Evolutionary conservation across 2,888 invertebrate genomes (phyloP), one percentile per base, ranked within the genome.

Genomic region (Exephanes ischioxanthus): DNA sequence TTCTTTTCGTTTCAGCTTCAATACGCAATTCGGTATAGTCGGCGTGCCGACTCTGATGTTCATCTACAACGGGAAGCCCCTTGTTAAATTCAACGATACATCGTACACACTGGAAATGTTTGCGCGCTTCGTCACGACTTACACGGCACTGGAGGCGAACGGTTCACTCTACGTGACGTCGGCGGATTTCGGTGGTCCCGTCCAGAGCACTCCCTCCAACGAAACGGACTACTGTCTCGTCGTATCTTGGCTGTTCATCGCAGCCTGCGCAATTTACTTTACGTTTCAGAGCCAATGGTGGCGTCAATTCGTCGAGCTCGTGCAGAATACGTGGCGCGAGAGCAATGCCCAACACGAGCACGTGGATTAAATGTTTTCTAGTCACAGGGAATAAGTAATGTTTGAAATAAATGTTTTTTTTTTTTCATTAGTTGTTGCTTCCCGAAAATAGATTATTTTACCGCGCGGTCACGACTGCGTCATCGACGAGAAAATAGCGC

Each of bases 21-120:
- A 98, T 94, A 97, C 98, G 0, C 97, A 98, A 90, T 98, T 97
- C 94, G 98, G 98, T 11, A 97, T 98, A 83, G 97, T 98, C 9
- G 98, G 98, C 22, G 97, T 99, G 55, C 99, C 99, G 7, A 98
- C 98, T 3, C 93, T 98, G 48, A 96, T 98, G 94, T 95, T 99
- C 87, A 98, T 99, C 90, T 98, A 98, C 90, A 98, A 98, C 94
- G 98, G 98, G 0, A 95, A 97, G 88, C 96, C 98, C 0, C 96
- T 97, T 37, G 97, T 97, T 0, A 97, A 97, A 94, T 98, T 96
- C 92, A 98, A 97, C 94, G 97, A 96, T 33, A 96, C 97, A 11
- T 96, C 97, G 84, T 97, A 98, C 87, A 97, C 96, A 5, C 95
- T 98, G 61, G 96, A 97, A 85, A 96, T 96, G 77, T 97, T 98